Evolutionary conservation across 2,113 vertebrate genomes (phyloP).

Genomic region (Mus spicilegus): DNA sequence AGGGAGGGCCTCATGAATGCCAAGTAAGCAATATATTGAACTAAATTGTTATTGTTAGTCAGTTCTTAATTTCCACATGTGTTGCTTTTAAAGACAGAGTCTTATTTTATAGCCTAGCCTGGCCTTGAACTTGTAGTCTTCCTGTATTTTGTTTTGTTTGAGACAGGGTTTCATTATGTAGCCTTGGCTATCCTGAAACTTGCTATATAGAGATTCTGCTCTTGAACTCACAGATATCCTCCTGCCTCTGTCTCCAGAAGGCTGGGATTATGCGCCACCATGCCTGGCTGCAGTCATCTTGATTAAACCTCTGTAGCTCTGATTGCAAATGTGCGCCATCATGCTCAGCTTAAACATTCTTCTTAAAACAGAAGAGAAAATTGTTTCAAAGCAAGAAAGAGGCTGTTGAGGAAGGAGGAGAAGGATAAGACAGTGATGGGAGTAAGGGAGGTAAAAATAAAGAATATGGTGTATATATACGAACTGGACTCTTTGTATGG

Average conservation of each 20-base stretch:
- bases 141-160: neutral
- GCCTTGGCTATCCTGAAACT: neutral
- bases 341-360: neutral
- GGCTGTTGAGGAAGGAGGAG: no score
- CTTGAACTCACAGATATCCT: neutral
- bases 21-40: neutral
- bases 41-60: neutral
- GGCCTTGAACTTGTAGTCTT: neutral
- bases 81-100: constrained; percentile 21
- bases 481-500: neutral
- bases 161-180: neutral
- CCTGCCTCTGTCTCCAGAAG: neutral
- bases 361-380: neutral
- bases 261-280: neutral
- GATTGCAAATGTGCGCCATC: neutral
- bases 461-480: neutral
- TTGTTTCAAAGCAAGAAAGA: neutral
- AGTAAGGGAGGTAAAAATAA: neutral
- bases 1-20: neutral
- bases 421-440: neutral
- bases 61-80: constrained; percentile 34
- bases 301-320: neutral
- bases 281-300: neutral
- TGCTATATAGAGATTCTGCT: neutral
- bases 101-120: neutral